phyloP scores from a whole-genome alignment of 1,140 invertebrate genomes.

The Sarcophaga bullata region DNA sequence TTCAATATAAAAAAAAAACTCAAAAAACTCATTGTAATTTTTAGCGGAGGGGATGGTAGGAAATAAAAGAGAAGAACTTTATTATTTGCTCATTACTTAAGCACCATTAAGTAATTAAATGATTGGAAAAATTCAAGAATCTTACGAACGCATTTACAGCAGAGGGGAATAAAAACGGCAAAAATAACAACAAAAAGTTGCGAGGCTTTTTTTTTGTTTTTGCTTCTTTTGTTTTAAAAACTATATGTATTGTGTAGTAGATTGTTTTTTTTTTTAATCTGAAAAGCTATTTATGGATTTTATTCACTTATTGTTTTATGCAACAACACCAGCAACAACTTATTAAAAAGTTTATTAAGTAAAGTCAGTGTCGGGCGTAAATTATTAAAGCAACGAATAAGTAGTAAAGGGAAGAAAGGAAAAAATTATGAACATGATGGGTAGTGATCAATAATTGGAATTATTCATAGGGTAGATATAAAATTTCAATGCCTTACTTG shows the following conservation, averaged over 20 bases:
- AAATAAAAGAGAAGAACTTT: not conserved
- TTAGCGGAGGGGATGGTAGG: no score
- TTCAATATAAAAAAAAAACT: no score
- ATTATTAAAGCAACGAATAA: not conserved
- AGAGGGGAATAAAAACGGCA: not conserved
- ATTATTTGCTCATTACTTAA: constrained; percentile 5
- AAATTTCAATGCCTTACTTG: no score
- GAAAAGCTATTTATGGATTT: not conserved
- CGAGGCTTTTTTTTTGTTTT: not conserved
- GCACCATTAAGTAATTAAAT: constrained; percentile 35
- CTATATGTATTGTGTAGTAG: not conserved
- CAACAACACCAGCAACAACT: no score
- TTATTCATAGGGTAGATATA: no score
- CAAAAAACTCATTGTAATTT: no score
- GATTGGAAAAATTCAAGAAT: constrained; percentile 32
- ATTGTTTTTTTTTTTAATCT: not conserved
- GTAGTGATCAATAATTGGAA: no score
- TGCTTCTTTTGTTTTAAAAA: not conserved
- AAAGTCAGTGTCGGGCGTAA: not conserved
- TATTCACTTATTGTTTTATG: not conserved
- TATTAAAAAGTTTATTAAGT: not conserved
- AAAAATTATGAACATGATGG: not conserved
- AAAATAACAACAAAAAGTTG: not conserved
- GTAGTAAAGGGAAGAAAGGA: not conserved
- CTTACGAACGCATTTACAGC: not conserved